Conservation (phyloP, 2,888 invertebrate species). For the Nebria brevicollis region DNA sequence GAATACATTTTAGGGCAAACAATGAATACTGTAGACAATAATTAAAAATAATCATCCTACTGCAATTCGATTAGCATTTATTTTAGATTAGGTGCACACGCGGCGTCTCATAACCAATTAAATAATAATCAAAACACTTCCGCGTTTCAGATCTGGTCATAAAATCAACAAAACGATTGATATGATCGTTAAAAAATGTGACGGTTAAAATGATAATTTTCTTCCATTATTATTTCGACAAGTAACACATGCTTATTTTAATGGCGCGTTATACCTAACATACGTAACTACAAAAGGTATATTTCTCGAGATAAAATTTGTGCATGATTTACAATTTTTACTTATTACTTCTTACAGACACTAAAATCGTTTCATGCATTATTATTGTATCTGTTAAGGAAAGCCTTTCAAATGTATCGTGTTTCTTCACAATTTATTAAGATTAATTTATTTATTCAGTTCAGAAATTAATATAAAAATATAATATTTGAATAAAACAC, state of each 20-base stretch:
- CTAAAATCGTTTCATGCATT: too few species aligned
- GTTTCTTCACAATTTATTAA: too few species aligned
- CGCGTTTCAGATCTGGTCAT: conserved; percentile 22
- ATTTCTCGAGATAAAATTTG: too few species aligned
- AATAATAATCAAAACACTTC: conserved; percentile 3
- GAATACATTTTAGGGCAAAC: background rate
- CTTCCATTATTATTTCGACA: background rate
- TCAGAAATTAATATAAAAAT: too few species aligned
- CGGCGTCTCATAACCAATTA: conserved; percentile 26
- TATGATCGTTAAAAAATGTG: background rate
- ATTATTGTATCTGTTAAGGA: too few species aligned
- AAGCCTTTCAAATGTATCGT: too few species aligned
- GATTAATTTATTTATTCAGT: too few species aligned
- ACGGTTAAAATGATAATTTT: background rate
- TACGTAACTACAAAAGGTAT: too few species aligned
- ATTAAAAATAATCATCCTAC: conserved; percentile 20
- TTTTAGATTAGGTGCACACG: conserved; percentile 9
- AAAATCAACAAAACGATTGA: background rate
- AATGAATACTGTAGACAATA: background rate
- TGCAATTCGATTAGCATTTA: conserved; percentile 21
- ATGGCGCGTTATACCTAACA: background rate
- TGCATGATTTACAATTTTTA: too few species aligned
- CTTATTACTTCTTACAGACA: too few species aligned
- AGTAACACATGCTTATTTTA: background rate
- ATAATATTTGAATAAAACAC: too few species aligned